Evolutionary conservation across 2,888 invertebrate genomes (phyloP).

Genomic region (Drosophila mulleri): DNA sequence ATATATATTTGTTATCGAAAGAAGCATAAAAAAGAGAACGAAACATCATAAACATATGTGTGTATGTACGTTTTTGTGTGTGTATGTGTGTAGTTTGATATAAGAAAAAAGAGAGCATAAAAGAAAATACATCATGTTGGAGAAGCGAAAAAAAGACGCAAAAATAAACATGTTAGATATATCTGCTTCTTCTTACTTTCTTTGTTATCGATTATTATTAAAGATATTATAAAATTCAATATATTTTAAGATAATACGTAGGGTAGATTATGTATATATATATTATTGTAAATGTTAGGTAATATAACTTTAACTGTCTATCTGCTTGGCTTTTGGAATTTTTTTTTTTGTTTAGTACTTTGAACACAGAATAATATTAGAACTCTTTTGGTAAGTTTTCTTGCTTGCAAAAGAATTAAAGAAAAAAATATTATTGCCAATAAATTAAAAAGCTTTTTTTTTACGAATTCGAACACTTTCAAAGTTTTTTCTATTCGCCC

Average conservation of each 20-base stretch:
- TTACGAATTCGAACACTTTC: neutral
- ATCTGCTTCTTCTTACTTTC: slow-evolving; percentile 13
- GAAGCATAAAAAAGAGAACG: slow-evolving; percentile 57
- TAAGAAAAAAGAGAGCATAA: slow-evolving; percentile 63
- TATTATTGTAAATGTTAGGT: slow-evolving; percentile 3
- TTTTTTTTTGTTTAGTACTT: neutral
- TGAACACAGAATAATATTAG: neutral
- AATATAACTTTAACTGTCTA: neutral
- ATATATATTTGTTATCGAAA: slow-evolving; percentile 43
- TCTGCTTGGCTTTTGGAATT: slow-evolving; percentile 1
- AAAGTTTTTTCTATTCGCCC: neutral
- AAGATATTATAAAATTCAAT: slow-evolving; percentile 27
- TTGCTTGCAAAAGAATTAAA: neutral
- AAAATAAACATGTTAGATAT: slow-evolving; percentile 55
- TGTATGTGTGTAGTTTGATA: slow-evolving; percentile 49
- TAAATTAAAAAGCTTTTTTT: neutral
- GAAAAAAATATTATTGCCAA: neutral
- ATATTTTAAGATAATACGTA: slow-evolving; percentile 26
- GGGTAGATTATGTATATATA: slow-evolving; percentile 1
- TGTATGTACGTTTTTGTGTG: slow-evolving; percentile 50
- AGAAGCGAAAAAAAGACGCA: slow-evolving; percentile 55
- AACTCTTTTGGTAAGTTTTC: neutral
- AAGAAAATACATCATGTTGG: slow-evolving; percentile 56
- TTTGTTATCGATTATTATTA: slow-evolving; percentile 14
- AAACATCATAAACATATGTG: slow-evolving; percentile 61